A percentile compares a stretch with the other conserved stretches of the same genome.
These are phyloP conservation scores for Cephalopachus bancanus DNA, from an alignment of 2,797 vertebrate genomes.

Conservation along the genomic window DNA sequence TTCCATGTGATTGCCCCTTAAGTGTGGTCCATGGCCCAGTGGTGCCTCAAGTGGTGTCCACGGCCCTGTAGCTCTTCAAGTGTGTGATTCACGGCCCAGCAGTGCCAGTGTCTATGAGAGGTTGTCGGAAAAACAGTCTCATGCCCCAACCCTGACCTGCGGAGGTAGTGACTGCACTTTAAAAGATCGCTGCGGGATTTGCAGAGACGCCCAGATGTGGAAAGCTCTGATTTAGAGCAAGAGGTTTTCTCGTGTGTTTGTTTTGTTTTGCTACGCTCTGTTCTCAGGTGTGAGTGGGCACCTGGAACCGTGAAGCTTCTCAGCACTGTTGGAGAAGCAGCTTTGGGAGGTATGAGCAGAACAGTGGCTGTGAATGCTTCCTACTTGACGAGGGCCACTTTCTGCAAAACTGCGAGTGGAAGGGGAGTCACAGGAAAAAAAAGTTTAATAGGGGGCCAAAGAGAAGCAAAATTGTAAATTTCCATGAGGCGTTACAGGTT, in stretches of 20 bases:
- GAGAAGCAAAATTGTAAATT: background rate
- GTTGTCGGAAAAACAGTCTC: background rate
- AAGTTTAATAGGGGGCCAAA: background rate
- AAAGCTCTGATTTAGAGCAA: background rate
- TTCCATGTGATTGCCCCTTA: background rate
- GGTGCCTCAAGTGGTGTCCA: no score
- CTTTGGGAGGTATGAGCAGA: background rate
- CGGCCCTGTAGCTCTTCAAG: no score
- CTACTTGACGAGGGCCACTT: background rate
- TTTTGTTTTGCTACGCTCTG: background rate
- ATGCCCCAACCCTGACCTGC: background rate
- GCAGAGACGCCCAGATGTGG: background rate
- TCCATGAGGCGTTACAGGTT: background rate
- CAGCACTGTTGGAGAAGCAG: background rate
- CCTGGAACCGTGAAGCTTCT: background rate
- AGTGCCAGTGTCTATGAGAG: background rate
- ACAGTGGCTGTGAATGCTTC: background rate
- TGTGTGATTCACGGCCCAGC: no score
- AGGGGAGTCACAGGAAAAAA: background rate
- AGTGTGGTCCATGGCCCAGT: background rate
- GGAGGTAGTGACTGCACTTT: background rate
- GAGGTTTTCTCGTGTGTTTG: background rate
- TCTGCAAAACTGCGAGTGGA: background rate
- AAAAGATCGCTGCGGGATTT: background rate
- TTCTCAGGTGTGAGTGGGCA: background rate